Percentiles rank a stretch among this genome's conserved stretches.
Evolutionary conservation across 1,140 invertebrate genomes (phyloP).

Genomic region (Hycleus cichorii): DNA sequence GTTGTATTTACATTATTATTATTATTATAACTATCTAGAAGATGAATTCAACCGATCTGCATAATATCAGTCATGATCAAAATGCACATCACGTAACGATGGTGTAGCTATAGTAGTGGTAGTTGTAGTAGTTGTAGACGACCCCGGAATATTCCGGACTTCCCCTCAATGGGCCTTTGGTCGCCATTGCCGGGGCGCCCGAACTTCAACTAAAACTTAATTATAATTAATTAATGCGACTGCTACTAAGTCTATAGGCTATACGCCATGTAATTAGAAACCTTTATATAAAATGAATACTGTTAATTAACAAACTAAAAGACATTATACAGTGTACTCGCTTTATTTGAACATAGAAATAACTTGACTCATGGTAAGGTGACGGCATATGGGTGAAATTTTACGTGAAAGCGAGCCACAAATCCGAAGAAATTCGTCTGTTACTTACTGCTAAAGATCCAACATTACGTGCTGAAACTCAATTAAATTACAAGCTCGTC

Average conservation of each 20-base stretch:
- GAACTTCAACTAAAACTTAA: constrained; percentile 68
- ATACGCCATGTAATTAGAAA: constrained; percentile 51
- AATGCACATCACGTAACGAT: constrained; percentile 9
- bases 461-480: too few species aligned
- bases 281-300: constrained; percentile 55
- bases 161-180: neutral
- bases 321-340: constrained; percentile 44
- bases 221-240: constrained; percentile 70
- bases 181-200: constrained; percentile 34
- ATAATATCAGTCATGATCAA: constrained; percentile 20
- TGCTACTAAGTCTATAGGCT: constrained; percentile 46
- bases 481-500: too few species aligned
- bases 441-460: too few species aligned
- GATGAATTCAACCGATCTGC: constrained; percentile 13
- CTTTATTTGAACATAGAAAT: constrained; percentile 37
- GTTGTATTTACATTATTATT: too few species aligned
- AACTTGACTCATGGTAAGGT: constrained; percentile 25
- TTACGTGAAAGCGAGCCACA: too few species aligned
- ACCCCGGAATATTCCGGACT: neutral
- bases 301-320: constrained; percentile 52
- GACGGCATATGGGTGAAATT: too few species aligned
- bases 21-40: constrained; percentile 1
- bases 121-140: neutral
- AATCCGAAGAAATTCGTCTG: too few species aligned
- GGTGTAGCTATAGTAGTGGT: too few species aligned